Conservation (phyloP, 1,140 invertebrate genomes). For the Gryllus bimaculatus region DNA sequence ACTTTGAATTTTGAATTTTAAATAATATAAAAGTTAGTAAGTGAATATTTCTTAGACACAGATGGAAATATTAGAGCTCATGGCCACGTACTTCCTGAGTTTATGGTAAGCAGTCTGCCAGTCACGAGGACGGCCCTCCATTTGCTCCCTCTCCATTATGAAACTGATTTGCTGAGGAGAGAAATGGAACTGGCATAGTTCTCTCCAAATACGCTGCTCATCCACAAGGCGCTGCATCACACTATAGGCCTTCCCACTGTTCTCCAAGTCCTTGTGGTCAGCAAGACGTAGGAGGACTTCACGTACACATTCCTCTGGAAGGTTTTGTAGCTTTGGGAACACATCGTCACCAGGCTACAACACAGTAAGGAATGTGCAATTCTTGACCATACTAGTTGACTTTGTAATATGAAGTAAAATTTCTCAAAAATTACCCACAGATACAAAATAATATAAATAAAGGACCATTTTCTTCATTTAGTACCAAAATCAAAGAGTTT, state of each 20-base stretch:
- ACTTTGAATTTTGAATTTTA: too few relatives aligned
- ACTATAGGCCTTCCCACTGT: slow-evolving; percentile 55
- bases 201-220: slow-evolving; percentile 85
- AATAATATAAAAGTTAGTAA: neutral
- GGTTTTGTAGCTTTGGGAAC: slow-evolving; percentile 71
- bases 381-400: neutral
- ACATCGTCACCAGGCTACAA: slow-evolving; percentile 71
- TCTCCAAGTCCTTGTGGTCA: slow-evolving; percentile 84
- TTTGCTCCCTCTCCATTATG: slow-evolving; percentile 47
- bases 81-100: slow-evolving; percentile 51
- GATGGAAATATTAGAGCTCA: neutral
- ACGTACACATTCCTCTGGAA: slow-evolving; percentile 88
- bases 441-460: too few relatives aligned
- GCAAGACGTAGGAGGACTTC: slow-evolving; percentile 82
- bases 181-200: slow-evolving; percentile 88
- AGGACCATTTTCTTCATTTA: too few relatives aligned
- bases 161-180: slow-evolving; percentile 70
- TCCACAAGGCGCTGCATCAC: slow-evolving; percentile 69
- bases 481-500: too few relatives aligned
- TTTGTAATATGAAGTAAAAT: neutral
- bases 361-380: slow-evolving; percentile 22
- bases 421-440: too few relatives aligned
- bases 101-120: slow-evolving; percentile 66
- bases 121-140: slow-evolving; percentile 33
- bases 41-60: neutral